These are phyloP conservation scores for Nymphalis io DNA, from an alignment of 1,140 invertebrate genomes.

Conservation along the genomic window DNA sequence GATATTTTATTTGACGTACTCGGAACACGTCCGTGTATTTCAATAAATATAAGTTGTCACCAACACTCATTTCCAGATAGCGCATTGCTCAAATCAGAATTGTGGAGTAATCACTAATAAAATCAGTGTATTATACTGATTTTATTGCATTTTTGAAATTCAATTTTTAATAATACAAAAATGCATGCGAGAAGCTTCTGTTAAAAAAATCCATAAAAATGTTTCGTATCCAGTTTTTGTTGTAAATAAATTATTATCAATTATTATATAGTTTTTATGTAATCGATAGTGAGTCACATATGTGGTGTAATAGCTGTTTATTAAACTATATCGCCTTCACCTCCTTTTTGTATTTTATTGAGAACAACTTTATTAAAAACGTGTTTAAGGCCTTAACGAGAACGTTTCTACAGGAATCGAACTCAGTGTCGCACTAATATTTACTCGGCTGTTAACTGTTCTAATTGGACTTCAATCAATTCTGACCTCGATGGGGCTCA, in stretches of 20 bases:
- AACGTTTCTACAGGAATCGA: conserved; percentile 25
- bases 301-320: neutral
- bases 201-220: too few relatives aligned
- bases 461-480: conserved; percentile 31
- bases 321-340: conserved; percentile 20
- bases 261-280: neutral
- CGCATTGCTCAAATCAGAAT: neutral
- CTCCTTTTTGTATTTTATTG: conserved; percentile 23
- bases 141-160: neutral
- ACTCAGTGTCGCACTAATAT: conserved; percentile 20
- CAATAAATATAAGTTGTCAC: conserved; percentile 6
- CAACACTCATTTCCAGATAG: neutral
- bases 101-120: neutral
- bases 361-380: conserved; percentile 19
- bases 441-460: conserved; percentile 22
- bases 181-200: too few relatives aligned
- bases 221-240: too few relatives aligned
- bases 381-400: conserved; percentile 21
- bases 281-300: neutral
- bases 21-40: conserved; percentile 18
- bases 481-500: conserved; percentile 20
- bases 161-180: too few relatives aligned
- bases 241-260: too few relatives aligned
- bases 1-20: conserved; percentile 15
- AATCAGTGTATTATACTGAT: neutral